Evolutionary conservation across 2,797 vertebrate genomes (phyloP).

Genomic region (Aphelocoma californica): DNA sequence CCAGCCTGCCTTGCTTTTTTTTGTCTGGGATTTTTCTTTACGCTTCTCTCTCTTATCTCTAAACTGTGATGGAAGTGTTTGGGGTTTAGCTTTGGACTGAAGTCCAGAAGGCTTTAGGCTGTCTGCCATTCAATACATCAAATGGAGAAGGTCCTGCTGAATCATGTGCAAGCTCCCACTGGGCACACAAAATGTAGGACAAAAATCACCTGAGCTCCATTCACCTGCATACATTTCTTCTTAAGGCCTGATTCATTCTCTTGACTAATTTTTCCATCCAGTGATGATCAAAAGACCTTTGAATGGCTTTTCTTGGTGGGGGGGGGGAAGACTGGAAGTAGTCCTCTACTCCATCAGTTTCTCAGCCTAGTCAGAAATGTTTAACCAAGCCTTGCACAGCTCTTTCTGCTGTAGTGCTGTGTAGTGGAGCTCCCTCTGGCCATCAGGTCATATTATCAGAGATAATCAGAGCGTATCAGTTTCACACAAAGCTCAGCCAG

Average conservation of each 20-base stretch:
- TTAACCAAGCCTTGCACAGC: neutral
- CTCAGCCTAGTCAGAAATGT: neutral
- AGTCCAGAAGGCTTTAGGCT: neutral
- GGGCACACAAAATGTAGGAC: neutral
- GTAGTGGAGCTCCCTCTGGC: constrained; percentile 26
- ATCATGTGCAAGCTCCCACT: neutral
- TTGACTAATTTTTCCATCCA: neutral
- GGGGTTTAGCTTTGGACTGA: neutral
- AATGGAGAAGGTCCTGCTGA: neutral
- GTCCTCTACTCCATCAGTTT: neutral
- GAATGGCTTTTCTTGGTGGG: neutral
- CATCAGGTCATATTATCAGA: constrained; percentile 51
- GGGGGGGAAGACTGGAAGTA: neutral
- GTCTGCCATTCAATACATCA: neutral
- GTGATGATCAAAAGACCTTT: neutral
- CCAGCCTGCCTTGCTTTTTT: neutral
- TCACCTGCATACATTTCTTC: neutral
- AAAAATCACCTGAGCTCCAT: neutral
- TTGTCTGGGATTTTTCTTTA: neutral
- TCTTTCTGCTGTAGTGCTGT: neutral
- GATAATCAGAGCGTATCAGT: constrained; percentile 45
- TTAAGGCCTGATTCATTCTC: neutral
- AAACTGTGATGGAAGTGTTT: neutral
- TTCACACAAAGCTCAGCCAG: constrained; percentile 49
- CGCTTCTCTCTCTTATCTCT: neutral